phyloP scores from a whole-genome alignment of 2,113 vertebrate species.

The Cinclus mexicanus region DNA sequence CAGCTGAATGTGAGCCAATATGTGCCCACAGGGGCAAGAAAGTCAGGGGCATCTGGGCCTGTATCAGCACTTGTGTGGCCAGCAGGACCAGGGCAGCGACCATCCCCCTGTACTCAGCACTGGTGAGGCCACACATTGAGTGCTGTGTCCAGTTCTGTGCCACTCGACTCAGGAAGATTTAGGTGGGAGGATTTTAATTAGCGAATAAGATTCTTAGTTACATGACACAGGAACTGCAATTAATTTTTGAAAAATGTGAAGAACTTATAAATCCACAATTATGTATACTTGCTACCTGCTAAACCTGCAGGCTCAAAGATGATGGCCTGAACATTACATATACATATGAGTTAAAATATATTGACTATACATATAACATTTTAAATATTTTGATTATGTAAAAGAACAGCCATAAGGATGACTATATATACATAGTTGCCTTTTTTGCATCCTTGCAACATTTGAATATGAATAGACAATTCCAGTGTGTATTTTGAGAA shows the following conservation, averaged over 20 bases:
- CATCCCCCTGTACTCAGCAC: background rate
- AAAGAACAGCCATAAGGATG: background rate
- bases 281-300: background rate
- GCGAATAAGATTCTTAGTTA: background rate
- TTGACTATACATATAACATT: background rate
- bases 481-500: background rate
- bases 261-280: background rate
- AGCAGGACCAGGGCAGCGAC: background rate
- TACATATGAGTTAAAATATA: background rate
- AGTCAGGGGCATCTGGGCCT: background rate
- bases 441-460: background rate
- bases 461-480: background rate
- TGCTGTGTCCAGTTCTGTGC: background rate
- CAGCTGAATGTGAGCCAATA: rapidly evolving
- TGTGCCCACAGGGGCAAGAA: background rate
- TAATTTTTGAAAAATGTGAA: slow-evolving; percentile 5
- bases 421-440: background rate
- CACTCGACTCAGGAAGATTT: background rate
- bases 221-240: background rate
- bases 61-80: background rate
- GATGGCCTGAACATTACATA: background rate
- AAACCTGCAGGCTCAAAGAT: background rate
- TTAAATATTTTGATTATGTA: background rate
- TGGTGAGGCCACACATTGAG: background rate
- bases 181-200: background rate